A percentile compares a stretch with the other conserved stretches of the same genome.
These are phyloP conservation scores for Escarpia spicata DNA, from an alignment of 2,888 invertebrate species.

Conservation along the genomic window DNA sequence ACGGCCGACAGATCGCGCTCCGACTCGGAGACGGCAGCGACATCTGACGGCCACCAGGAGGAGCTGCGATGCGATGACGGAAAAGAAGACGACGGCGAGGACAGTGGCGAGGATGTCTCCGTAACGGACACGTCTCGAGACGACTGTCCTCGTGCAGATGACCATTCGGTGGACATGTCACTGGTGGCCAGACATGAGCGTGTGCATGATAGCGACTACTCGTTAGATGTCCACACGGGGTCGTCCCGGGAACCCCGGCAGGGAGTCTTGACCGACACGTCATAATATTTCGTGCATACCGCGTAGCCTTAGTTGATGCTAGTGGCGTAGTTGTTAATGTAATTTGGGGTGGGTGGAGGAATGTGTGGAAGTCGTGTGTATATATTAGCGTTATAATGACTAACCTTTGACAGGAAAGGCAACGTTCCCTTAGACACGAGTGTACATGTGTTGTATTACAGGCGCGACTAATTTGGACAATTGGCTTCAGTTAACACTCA, in stretches of 20 bases:
- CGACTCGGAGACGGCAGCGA: slow-evolving; percentile 4
- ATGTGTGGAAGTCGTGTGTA: not conserved
- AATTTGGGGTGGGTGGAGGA: not conserved
- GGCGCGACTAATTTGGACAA: not conserved
- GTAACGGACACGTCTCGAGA: not conserved
- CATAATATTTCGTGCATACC: not conserved
- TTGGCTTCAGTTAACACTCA: not conserved
- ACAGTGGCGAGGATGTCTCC: not conserved
- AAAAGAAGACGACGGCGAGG: not conserved
- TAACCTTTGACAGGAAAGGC: not conserved
- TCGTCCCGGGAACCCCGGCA: not conserved
- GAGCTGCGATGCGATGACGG: not conserved
- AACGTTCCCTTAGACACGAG: not conserved
- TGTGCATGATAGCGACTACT: not conserved
- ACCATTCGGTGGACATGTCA: not conserved
- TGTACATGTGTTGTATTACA: not conserved
- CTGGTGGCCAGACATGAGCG: not conserved
- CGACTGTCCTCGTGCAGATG: not conserved
- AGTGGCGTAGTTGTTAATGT: not conserved
- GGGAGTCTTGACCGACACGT: not conserved
- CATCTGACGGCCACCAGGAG: not conserved
- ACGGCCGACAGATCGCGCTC: slow-evolving; percentile 16
- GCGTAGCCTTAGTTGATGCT: not conserved
- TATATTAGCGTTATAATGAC: not conserved
- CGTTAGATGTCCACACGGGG: not conserved